Base-by-base conservation (phyloP, 2,113 vertebrate species). In the Lepidiolamprologus cunningtoni region DNA sequence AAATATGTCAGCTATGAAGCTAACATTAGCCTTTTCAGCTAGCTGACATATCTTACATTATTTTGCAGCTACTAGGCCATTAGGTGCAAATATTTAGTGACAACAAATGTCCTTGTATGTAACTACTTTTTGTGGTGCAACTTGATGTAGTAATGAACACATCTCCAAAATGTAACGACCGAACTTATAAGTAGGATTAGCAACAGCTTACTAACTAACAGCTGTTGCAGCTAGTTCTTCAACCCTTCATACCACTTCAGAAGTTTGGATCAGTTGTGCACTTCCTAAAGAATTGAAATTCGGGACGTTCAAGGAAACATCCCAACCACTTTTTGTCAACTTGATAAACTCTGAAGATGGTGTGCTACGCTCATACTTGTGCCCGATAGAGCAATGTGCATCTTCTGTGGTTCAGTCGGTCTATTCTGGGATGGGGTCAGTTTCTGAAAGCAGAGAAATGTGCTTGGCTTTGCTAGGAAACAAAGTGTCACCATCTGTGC, bases 381-480 rank as follows among this genome's bases (percentile, higher is more conserved):
- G 88, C 83, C 84, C 45, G 45, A 73, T 6, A 28, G 61, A 47
- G 50, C 21, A 21, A 19, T 66, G 86, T 87, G 79, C 85, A 54
- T 85, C 35, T 21, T 82, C 55, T 91, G 88, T 93, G 91, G 90
- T 88, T 92, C 52, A 58, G 21, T 82, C 6, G n/a, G 84, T 17
- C 76, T 40, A 26, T 57, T 86, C 71, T 37, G 23, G n/a, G 73
- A 80, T 52, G 57, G 37, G 11, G 26, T 17, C 23, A 31, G 58
- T 10, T 52, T 86, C 87, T 31, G 50, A 76, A 82, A 89, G 57
- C 85, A 68, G 66, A 86, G 82, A 61, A 90, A 88, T 93, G 93
- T 94, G 93, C 93, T 92, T 91, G 82, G 35, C 80, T 87, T 80
- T 55, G 86, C 50, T 23, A 9, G 58, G 76, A 87, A 80, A 91